These are phyloP conservation scores for Pomacea maculata DNA, from an alignment of 1,140 invertebrate species.

Conservation along the genomic window DNA sequence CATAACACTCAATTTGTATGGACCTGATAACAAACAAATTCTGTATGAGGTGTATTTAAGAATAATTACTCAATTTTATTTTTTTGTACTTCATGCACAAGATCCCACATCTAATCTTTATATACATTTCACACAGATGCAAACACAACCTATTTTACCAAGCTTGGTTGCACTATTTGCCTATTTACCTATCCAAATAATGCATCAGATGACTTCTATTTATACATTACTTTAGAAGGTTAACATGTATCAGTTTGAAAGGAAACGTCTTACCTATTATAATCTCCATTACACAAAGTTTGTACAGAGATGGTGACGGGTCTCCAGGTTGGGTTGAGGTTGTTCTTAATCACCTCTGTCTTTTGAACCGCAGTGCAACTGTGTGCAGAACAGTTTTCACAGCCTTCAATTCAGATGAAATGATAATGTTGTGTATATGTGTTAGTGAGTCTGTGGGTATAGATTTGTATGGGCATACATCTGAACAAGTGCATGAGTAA, in stretches of 20 bases:
- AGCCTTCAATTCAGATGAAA: constrained; percentile 19
- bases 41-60: too few species aligned
- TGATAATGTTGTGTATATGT: not conserved
- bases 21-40: constrained; percentile 8
- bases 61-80: too few species aligned
- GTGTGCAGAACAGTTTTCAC: not conserved
- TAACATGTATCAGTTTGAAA: not conserved
- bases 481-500: too few species aligned
- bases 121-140: too few species aligned
- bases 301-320: constrained; percentile 67
- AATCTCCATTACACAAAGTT: constrained; percentile 71
- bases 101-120: too few species aligned
- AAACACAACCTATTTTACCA: too few species aligned
- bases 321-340: constrained; percentile 70
- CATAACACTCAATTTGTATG: constrained; percentile 65
- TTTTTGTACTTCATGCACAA: too few species aligned
- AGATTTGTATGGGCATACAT: not conserved
- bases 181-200: too few species aligned
- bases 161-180: too few species aligned
- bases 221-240: not conserved
- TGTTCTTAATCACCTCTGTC: constrained; percentile 69
- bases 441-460: not conserved
- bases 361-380: constrained; percentile 68
- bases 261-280: constrained; percentile 60
- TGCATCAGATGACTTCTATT: too few species aligned